phyloP scores from a whole-genome alignment of 2,797 vertebrate genomes.

The Helarctos malayanus region DNA sequence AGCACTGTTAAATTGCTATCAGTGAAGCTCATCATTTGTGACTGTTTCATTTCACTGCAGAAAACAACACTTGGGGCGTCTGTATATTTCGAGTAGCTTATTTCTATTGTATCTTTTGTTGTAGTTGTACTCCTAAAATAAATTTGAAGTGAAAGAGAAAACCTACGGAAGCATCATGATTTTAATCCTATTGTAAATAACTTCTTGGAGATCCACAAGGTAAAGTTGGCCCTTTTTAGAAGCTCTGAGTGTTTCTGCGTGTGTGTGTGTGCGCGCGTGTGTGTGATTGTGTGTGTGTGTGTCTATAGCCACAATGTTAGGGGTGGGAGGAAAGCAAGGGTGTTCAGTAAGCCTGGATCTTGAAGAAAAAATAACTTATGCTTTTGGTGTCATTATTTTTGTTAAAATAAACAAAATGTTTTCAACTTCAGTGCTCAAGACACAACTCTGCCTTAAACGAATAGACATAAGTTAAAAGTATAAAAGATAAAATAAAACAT shows the following conservation, averaged over 20 bases:
- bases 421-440: not conserved
- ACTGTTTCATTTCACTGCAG: not conserved
- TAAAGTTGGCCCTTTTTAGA: not conserved
- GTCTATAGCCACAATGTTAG: not conserved
- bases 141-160: not conserved
- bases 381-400: not conserved
- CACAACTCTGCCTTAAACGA: not conserved
- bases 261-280: not conserved
- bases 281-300: not conserved
- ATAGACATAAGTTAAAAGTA: not conserved
- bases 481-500: not conserved
- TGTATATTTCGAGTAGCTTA: not conserved
- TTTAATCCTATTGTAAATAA: not conserved
- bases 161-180: not conserved
- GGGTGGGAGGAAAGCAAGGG: not conserved
- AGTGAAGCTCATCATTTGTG: not conserved
- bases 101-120: not conserved
- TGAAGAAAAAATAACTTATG: conserved; percentile 6
- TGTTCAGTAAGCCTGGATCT: not conserved
- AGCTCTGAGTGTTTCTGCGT: not conserved
- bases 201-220: not conserved
- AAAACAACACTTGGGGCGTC: not conserved
- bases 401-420: conserved; percentile 6
- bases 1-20: not conserved
- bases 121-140: not conserved